These are phyloP conservation scores for Aphis gossypii DNA, from an alignment of 1,140 invertebrate species.

Conservation along the genomic window DNA sequence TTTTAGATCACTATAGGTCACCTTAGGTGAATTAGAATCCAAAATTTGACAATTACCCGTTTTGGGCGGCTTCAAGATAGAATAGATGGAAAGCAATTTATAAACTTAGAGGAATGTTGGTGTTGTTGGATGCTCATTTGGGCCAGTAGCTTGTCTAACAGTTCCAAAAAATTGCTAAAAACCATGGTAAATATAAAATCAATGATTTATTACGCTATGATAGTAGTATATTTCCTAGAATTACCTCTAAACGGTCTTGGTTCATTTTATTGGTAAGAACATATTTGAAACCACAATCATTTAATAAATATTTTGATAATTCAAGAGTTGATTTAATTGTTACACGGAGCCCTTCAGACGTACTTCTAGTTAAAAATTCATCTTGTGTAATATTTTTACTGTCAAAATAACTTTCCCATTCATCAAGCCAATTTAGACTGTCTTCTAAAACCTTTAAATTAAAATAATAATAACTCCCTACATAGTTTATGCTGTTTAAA, in stretches of 20 bases:
- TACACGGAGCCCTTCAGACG: neutral
- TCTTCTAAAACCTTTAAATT: neutral
- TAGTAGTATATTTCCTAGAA: neutral
- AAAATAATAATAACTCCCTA: neutral
- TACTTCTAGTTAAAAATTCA: neutral
- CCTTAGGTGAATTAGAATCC: too few species aligned
- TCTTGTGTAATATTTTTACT: neutral
- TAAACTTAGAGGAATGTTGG: too few species aligned
- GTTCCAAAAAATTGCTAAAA: neutral
- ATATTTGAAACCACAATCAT: neutral
- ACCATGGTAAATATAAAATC: neutral
- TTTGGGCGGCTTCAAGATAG: too few species aligned
- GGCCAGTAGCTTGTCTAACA: too few species aligned
- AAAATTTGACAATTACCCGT: too few species aligned
- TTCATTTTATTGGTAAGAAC: neutral
- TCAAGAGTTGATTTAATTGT: neutral
- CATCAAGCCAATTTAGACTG: neutral
- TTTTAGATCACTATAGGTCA: too few species aligned
- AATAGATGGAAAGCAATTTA: too few species aligned
- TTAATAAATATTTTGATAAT: neutral
- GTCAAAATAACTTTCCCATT: neutral
- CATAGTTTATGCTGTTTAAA: too few species aligned
- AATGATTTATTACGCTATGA: neutral
- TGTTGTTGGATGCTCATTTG: too few species aligned
- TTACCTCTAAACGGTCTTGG: too few species aligned